A percentile compares a stretch with the other conserved stretches of the same genome.
Evolutionary conservation across 2,113 vertebrate genomes (phyloP).

Genomic region (Orientallactaga bullata): DNA sequence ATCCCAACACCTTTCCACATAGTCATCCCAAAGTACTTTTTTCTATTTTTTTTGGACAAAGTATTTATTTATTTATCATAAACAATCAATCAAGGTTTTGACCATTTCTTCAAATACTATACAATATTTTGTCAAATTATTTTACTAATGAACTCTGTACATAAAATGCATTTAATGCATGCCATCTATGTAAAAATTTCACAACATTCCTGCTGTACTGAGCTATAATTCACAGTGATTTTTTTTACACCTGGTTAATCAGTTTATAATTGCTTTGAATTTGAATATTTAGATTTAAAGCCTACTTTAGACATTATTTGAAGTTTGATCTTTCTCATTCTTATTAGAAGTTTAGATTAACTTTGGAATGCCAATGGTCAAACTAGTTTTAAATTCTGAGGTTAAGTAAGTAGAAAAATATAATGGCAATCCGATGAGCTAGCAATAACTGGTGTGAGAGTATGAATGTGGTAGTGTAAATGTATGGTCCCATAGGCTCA

Average conservation of each 20-base stretch:
- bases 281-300: slow-evolving; percentile 47
- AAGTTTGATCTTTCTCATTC: neutral
- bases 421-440: slow-evolving; percentile 8
- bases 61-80: neutral
- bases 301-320: neutral
- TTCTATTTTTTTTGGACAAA: neutral
- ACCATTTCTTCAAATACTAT: neutral
- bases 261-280: slow-evolving; percentile 10
- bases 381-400: slow-evolving; percentile 37
- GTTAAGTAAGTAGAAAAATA: neutral
- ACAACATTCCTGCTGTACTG: neutral
- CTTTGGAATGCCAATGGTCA: neutral
- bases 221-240: neutral
- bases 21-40: neutral
- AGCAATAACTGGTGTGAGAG: neutral
- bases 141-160: neutral
- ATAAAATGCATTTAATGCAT: rapidly evolving
- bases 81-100: neutral
- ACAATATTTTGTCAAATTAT: neutral
- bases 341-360: slow-evolving; percentile 9
- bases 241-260: neutral
- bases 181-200: neutral
- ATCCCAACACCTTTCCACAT: neutral
- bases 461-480: too few species aligned
- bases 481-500: too few species aligned